These are phyloP conservation scores for Nebria brevicollis DNA, from an alignment of 2,888 invertebrate species.

Conservation along the genomic window DNA sequence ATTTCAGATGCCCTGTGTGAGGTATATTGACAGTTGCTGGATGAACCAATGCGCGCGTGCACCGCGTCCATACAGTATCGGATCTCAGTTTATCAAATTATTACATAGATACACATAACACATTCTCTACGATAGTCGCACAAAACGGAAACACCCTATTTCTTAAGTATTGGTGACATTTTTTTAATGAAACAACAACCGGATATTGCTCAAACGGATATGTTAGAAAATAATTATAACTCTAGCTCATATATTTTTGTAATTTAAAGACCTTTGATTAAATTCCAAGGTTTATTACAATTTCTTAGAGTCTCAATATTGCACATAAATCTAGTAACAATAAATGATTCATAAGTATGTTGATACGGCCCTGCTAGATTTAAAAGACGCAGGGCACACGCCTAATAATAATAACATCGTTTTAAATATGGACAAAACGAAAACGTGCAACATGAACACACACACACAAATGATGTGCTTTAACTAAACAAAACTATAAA, in stretches of 20 bases:
- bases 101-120: too few relatives aligned
- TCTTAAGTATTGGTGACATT: too few relatives aligned
- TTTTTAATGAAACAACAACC: background rate
- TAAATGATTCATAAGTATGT: background rate
- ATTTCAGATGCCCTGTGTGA: constrained; percentile 61
- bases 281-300: background rate
- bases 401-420: constrained; percentile 31
- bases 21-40: constrained; percentile 62
- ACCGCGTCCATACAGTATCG: constrained; percentile 5
- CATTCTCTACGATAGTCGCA: too few relatives aligned
- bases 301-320: too few relatives aligned
- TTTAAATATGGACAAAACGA: constrained; percentile 32
- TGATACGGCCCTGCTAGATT: background rate
- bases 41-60: constrained; percentile 53
- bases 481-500: constrained; percentile 12
- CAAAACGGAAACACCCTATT: too few relatives aligned
- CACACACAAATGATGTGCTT: constrained; percentile 7
- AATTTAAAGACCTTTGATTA: background rate
- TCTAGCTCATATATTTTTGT: constrained; percentile 2
- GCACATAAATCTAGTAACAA: too few relatives aligned
- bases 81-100: background rate
- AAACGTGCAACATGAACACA: constrained; percentile 7
- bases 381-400: constrained; percentile 31
- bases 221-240: background rate
- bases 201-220: background rate